These are phyloP conservation scores for Diploptera punctata DNA, from an alignment of 2,888 invertebrate genomes.

Conservation along the genomic window DNA sequence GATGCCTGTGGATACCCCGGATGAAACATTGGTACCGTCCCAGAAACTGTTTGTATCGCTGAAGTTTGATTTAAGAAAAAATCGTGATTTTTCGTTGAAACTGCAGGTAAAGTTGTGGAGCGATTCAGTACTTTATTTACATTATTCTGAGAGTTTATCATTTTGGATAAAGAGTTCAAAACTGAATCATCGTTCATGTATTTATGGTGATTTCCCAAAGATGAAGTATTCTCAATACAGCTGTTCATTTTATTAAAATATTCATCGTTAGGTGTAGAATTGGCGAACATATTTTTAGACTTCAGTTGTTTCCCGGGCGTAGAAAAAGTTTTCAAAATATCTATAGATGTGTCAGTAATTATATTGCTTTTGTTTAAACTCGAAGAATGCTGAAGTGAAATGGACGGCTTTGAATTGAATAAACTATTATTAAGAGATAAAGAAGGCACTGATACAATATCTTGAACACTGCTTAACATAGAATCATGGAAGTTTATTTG, in stretches of 20 bases:
- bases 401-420: slow-evolving; percentile 2
- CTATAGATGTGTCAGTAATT: not conserved
- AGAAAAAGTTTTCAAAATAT: not conserved
- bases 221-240: not conserved
- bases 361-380: not conserved
- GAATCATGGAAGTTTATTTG: slow-evolving; percentile 11
- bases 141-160: slow-evolving; percentile 1
- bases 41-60: not conserved
- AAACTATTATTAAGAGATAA: slow-evolving; percentile 15
- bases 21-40: not conserved
- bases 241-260: not conserved
- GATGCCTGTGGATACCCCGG: not conserved
- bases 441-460: not conserved
- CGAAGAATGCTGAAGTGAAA: not conserved
- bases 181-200: not conserved
- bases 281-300: not conserved
- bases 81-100: not conserved
- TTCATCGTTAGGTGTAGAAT: not conserved
- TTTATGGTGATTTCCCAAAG: not conserved
- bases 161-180: not conserved
- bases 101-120: not conserved
- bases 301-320: not conserved
- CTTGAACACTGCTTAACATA: not conserved
- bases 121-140: not conserved
- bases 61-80: not conserved